Evolutionary conservation across 2,113 vertebrate genomes (phyloP), one percentile per base, ranked within the genome.

Genomic region (Dicaeum eximium): DNA sequence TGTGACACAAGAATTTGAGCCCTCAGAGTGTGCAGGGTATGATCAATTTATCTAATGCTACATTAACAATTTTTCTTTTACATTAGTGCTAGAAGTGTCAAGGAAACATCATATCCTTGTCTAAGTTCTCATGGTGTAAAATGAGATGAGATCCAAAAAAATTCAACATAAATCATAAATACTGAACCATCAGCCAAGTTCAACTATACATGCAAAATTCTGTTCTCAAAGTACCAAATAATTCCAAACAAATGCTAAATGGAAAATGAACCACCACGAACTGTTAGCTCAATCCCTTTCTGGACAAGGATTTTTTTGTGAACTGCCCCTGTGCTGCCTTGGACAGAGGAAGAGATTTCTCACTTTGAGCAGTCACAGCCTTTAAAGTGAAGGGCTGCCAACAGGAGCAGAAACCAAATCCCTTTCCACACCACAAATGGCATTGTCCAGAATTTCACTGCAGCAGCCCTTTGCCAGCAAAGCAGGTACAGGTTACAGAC

Each of bases 151-250:
- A 40, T n/a, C 75, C 16, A 64, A 86, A 70, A 16, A 31, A 82
- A 73, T 57, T 13, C 20, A 74, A 17, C 24, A 1, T 15, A 83
- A 85, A 15, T 50, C 24, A 50, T 23, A 53, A 91, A 61, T 25
- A 53, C 2, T n/a, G 30, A 86, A 72, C 58, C 28, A 40, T 25
- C 22, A 72, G 38, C 22, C 62, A 77, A 67, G 40, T 56, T 80
- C 45, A 72, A 35, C 11, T n/a, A 25, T 3, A 12, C 0, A 0
- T 20, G 28, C 13, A 12, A 80, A 88, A 69, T 47, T 45, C 42
- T 47, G 6, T 47, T 70, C 21, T 64, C 23, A 14, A 21, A 78
- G 30, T 42, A 50, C 22, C 35, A 27, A 74, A 35, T 24, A 3
- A 37, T 80, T 65, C 45, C 44, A 25, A 80, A 53, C 22, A 37